A percentile compares a stretch with the other conserved stretches of the same genome.
phyloP scores from a whole-genome alignment of 2,888 invertebrate genomes.

The Limnephilus auricula region DNA sequence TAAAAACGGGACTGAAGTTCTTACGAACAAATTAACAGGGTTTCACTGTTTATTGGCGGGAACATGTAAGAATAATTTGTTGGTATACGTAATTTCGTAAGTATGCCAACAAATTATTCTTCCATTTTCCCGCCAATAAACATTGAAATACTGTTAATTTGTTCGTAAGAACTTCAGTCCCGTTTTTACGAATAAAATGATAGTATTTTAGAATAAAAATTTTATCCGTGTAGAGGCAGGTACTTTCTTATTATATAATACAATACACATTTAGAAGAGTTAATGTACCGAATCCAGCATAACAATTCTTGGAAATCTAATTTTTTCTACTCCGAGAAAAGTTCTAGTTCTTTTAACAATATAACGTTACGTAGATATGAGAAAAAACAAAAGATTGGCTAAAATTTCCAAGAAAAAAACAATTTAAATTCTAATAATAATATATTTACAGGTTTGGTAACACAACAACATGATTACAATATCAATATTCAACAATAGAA shows the following conservation, averaged over 20 bases:
- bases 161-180: too few relatives aligned
- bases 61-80: too few relatives aligned
- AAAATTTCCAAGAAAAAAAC: not conserved
- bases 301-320: not conserved
- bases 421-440: not conserved
- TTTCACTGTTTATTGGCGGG: too few relatives aligned
- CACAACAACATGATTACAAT: not conserved
- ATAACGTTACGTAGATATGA: not conserved
- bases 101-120: too few relatives aligned
- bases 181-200: too few relatives aligned
- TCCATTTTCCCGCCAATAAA: too few relatives aligned
- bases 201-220: too few relatives aligned
- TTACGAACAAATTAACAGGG: too few relatives aligned
- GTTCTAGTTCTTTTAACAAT: not conserved
- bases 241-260: not conserved
- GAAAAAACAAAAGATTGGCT: not conserved
- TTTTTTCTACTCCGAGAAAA: not conserved
- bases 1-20: too few relatives aligned
- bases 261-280: not conserved
- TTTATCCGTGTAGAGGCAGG: not conserved
- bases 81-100: too few relatives aligned
- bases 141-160: too few relatives aligned
- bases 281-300: not conserved
- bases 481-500: not conserved
- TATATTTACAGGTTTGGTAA: not conserved